Evolutionary conservation across 2,888 invertebrate genomes (phyloP).

Genomic region (Mellilla xanthometata): DNA sequence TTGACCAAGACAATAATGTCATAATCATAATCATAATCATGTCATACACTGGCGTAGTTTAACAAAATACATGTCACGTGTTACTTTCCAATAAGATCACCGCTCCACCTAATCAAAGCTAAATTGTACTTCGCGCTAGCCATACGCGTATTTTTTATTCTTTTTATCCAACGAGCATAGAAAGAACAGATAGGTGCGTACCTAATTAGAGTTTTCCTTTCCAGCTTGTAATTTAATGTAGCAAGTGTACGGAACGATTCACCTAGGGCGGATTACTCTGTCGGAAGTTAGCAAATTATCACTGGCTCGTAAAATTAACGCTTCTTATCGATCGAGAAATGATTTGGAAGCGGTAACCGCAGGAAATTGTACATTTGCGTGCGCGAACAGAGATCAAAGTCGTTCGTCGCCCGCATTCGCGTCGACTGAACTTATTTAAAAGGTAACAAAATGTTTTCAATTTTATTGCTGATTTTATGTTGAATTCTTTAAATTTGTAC

Average conservation of each 20-base stretch:
- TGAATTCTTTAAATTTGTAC: conserved; percentile 77
- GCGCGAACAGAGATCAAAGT: conserved; percentile 59
- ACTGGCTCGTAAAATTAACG: conserved; percentile 82
- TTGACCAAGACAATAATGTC: no score
- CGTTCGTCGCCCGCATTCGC: conserved; percentile 43
- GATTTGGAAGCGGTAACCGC: conserved; percentile 55
- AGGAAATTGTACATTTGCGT: conserved; percentile 57
- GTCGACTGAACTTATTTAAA: conserved; percentile 76
- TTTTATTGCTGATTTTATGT: conserved; percentile 82
- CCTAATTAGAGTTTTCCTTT: conserved; percentile 57
- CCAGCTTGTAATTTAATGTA: conserved; percentile 68
- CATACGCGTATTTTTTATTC: conserved; percentile 10
- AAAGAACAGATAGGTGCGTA: conserved; percentile 35
- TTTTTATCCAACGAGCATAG: conserved; percentile 18
- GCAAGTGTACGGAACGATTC: conserved; percentile 75
- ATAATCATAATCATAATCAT: conserved; percentile 10
- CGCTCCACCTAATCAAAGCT: conserved; percentile 7
- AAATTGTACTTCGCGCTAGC: conserved; percentile 10
- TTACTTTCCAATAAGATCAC: conserved; percentile 15
- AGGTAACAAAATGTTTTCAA: conserved; percentile 82
- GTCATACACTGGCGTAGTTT: conserved; percentile 1
- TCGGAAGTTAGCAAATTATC: conserved; percentile 83
- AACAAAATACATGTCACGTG: conserved; percentile 8
- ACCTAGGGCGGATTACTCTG: conserved; percentile 74
- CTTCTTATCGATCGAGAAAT: conserved; percentile 80